Evolutionary conservation across 2,113 vertebrate genomes (phyloP).

Genomic region (Alethe castanea): DNA sequence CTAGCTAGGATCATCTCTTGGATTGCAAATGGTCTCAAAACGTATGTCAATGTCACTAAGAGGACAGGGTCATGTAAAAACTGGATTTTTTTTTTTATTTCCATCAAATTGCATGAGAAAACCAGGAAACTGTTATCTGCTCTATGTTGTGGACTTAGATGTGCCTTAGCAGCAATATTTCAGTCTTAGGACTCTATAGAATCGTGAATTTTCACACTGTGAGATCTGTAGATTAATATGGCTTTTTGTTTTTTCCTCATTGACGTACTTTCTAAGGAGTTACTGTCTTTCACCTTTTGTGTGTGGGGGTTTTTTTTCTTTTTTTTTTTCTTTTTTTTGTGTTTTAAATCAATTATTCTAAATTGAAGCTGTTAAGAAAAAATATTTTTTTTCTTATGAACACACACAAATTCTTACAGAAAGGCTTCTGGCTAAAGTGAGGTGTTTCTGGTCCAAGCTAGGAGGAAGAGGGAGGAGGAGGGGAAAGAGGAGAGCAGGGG

Average conservation of each 20-base stretch:
- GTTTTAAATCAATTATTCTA: neutral
- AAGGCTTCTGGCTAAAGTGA: neutral
- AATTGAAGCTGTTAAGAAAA: neutral
- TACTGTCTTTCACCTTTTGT: neutral
- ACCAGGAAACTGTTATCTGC: neutral
- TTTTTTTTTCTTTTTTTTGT: neutral
- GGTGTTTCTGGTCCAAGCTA: neutral
- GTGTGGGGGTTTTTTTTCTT: neutral
- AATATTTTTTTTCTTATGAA: neutral
- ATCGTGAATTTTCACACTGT: neutral
- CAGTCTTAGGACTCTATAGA: neutral
- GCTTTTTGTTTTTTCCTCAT: neutral
- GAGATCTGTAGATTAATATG: neutral
- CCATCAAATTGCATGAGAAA: neutral
- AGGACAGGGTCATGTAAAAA: neutral
- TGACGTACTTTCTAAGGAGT: neutral
- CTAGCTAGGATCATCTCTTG: neutral
- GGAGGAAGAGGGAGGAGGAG: neutral
- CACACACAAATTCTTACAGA: neutral
- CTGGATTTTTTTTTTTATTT: neutral
- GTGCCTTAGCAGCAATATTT: neutral
- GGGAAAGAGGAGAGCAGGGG: neutral
- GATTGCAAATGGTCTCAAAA: neutral
- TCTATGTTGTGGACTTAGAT: neutral
- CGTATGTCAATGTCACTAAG: neutral